Evolutionary conservation across 2,113 vertebrate species (phyloP), one percentile per base, ranked within the genome.

Genomic region (Cinclus mexicanus): DNA sequence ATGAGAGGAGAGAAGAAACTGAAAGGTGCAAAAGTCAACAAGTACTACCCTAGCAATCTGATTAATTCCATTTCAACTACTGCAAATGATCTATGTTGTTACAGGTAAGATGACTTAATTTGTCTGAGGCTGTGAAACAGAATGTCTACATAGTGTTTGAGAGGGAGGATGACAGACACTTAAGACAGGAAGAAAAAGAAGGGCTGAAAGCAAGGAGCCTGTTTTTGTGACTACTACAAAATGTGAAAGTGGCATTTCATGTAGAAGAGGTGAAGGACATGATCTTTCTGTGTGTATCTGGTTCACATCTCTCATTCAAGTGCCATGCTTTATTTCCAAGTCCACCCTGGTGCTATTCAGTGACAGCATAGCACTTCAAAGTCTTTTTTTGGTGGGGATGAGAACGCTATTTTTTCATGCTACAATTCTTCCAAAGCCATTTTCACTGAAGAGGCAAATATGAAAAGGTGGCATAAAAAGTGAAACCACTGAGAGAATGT

Each of bases 81-180:
- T 26, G 8, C 4, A 76, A 68, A 64, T 72, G 0, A 0, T 23
- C 65, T 56, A 0, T 28, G 20, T 33, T 56, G 23, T 29, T 69
- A 56, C 11, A 53, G 17, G 31, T n/a, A 75, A 83, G 14, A 22
- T 41, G 41, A 75, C 3, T 64, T 68, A 26, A 76, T 79, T 80
- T 76, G 12, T n/a, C 42, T 8, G 4, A 80, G 18, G 13, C 18
- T 87, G 17, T 33, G 24, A 64, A 21, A 74, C 13, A 78, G 22
- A 6, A 18, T 53, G 16, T 50, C 67, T 33, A 17, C 21, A 35
- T 2, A 18, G 9, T 25, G 14, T 22, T 57, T 12, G 8, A 39
- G 4, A 60, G 10, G 19, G 55, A 77, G 21, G 41, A 42, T 59
- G 42, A 74, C 15, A 17, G 17, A 52, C 46, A 59, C n/a, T 77